phyloP scores from a whole-genome alignment of 2,888 invertebrate species.

The Drosophila paucipuncta region DNA sequence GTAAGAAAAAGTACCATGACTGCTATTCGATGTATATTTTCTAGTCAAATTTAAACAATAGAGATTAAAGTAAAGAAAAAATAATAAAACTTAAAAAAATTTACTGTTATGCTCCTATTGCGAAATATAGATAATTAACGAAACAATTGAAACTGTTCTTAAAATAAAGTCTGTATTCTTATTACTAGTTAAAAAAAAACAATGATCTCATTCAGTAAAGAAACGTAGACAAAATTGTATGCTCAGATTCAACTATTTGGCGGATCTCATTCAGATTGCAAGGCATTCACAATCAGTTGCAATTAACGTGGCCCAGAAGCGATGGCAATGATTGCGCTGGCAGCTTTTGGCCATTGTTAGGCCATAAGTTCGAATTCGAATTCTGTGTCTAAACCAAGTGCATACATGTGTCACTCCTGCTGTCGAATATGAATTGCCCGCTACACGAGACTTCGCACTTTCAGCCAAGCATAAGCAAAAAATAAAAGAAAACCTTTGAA shows the following conservation, averaged over 20 bases:
- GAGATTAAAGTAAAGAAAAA: background rate
- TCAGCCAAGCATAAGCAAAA: background rate
- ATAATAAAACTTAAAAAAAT: accelerated
- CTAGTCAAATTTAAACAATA: background rate
- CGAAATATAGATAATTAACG: background rate
- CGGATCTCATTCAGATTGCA: background rate
- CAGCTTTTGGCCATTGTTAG: constrained; percentile 71
- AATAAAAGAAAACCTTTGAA: constrained; percentile 48
- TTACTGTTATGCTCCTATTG: background rate
- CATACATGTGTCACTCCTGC: constrained; percentile 85
- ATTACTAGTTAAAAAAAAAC: background rate
- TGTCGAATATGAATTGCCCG: constrained; percentile 69
- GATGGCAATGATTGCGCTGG: constrained; percentile 57
- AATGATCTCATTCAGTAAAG: background rate
- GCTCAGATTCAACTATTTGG: background rate
- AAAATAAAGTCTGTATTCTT: background rate
- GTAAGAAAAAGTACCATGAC: background rate
- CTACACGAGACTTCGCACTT: constrained; percentile 63
- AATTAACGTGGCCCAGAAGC: constrained; percentile 60
- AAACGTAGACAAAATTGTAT: background rate
- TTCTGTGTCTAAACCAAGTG: constrained; percentile 84
- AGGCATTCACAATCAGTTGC: constrained; percentile 40
- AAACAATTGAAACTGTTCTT: background rate
- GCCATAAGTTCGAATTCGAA: constrained; percentile 42
- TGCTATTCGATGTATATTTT: background rate